Evolutionary conservation across 2,888 invertebrate genomes (phyloP), one percentile per base, ranked within the genome.

Genomic region (Antheraea assamensis): DNA sequence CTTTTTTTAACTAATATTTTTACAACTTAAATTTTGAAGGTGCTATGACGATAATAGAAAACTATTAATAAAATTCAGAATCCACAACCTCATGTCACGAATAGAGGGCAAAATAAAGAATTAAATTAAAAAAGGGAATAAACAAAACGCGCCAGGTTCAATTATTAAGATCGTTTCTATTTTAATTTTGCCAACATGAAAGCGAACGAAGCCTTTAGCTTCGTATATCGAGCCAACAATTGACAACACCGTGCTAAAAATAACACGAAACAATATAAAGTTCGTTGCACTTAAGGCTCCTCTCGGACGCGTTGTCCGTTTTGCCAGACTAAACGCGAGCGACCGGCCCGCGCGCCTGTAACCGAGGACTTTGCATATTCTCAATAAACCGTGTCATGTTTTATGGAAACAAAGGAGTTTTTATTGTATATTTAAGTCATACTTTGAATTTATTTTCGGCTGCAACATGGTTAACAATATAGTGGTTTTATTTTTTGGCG

Each of bases 181-280:
- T 35, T 72, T n/a, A 17, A 55, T 52, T 24, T 70, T 70, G 58
- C 58, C 7, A 70, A 73, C 73, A 70, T 58, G 70, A 58, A 70
- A 27, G 55, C 58, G 58, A 73, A 61, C 27, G 73, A 42, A 70
- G 73, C 68, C 68, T 68, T 68, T 35, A 71, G 68, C 71, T 71
- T 42, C 71, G 66, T 64, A 71, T 30, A 35, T 58, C 47, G 24
- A 24, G 58, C 55, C 72, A 61, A 55, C 74, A 77, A 81, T 78
- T 85, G 80, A 83, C 83, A 80, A 83, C 80, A 72, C 73, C 47
- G 75, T 75, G 77, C 79, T 83, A 84, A 83, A 85, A 84, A 85
- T 85, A 82, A 79, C 76, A 72, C 77, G 76, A 80, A 75, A 84
- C 85, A 85, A 85, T 85, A 76, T 77, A 74, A 76, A 80, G 87